A percentile compares a stretch with the other conserved stretches of the same genome.
phyloP scores from a whole-genome alignment of 1,140 invertebrate genomes.

The Drosophila arawakana region DNA sequence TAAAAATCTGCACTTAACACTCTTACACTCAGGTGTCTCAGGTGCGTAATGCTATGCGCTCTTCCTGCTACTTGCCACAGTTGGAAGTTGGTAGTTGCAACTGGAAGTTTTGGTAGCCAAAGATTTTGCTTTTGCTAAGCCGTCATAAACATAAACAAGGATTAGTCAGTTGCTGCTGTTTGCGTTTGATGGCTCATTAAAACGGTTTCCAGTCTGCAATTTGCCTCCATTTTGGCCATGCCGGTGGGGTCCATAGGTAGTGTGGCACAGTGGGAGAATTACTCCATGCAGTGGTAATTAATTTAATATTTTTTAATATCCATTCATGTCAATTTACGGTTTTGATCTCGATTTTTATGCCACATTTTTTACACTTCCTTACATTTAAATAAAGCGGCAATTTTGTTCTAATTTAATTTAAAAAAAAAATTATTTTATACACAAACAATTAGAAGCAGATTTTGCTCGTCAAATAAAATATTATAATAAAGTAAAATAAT shows the following conservation, averaged over 20 bases:
- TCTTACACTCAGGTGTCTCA: background rate
- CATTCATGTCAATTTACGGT: no score
- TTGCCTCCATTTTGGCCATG: conserved; percentile 21
- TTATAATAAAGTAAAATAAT: no score
- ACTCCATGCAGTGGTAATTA: no score
- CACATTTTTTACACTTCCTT: no score
- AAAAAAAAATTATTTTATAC: no score
- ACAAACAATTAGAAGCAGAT: no score
- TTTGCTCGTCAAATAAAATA: no score
- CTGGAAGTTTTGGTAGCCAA: no score
- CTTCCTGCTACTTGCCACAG: conserved; percentile 19
- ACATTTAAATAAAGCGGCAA: no score
- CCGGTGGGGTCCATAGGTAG: background rate
- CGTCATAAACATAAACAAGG: conserved; percentile 56
- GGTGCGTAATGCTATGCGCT: conserved; percentile 30
- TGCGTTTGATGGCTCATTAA: conserved; percentile 61
- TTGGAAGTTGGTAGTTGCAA: conserved; percentile 5
- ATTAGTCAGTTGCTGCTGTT: conserved; percentile 40
- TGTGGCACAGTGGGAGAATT: background rate
- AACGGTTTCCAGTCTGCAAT: conserved; percentile 66
- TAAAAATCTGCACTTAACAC: conserved; percentile 20
- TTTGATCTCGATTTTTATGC: no score
- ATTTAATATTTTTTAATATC: no score
- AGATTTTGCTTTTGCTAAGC: background rate
- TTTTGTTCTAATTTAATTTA: no score